phyloP scores from a whole-genome alignment of 1,140 invertebrate genomes.

The Pararge aegeria region DNA sequence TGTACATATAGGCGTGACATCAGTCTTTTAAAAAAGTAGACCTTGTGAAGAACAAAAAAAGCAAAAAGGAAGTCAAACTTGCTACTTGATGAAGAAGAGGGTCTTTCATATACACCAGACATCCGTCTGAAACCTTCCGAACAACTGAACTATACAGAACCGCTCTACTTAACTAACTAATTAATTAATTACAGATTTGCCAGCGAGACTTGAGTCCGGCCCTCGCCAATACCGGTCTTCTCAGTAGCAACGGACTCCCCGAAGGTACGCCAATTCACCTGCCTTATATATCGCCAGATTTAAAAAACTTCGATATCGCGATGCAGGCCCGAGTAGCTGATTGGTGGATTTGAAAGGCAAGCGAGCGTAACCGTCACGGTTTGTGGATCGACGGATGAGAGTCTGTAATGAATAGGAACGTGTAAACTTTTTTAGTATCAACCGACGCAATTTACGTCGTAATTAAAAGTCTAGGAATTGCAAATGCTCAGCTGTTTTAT shows the following conservation, averaged over 20 bases:
- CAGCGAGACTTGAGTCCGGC: constrained; percentile 70
- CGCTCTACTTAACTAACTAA: constrained; percentile 56
- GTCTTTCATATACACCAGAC: constrained; percentile 48
- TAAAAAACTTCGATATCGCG: constrained; percentile 44
- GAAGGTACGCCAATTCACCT: not conserved
- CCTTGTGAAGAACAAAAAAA: too few relatives aligned
- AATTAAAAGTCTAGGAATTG: not conserved
- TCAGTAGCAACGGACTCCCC: constrained; percentile 71
- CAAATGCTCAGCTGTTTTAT: too few relatives aligned
- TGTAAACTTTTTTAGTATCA: not conserved
- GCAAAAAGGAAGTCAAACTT: constrained; percentile 71
- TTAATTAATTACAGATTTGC: constrained; percentile 51
- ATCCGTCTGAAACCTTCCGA: constrained; percentile 42
- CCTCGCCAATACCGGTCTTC: constrained; percentile 70
- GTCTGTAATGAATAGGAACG: constrained; percentile 7
- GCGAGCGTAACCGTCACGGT: constrained; percentile 38
- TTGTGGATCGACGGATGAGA: constrained; percentile 2
- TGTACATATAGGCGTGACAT: too few relatives aligned
- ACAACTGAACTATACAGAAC: constrained; percentile 50
- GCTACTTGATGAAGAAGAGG: constrained; percentile 69
- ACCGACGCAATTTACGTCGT: not conserved
- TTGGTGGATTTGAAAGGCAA: constrained; percentile 41
- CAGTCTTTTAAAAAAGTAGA: too few relatives aligned
- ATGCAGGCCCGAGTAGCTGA: constrained; percentile 33
- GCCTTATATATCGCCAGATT: constrained; percentile 35